Percentiles rank a stretch among this genome's conserved stretches.
Evolutionary conservation across 2,113 vertebrate genomes (phyloP).

Genomic region (Numenius arquata): DNA sequence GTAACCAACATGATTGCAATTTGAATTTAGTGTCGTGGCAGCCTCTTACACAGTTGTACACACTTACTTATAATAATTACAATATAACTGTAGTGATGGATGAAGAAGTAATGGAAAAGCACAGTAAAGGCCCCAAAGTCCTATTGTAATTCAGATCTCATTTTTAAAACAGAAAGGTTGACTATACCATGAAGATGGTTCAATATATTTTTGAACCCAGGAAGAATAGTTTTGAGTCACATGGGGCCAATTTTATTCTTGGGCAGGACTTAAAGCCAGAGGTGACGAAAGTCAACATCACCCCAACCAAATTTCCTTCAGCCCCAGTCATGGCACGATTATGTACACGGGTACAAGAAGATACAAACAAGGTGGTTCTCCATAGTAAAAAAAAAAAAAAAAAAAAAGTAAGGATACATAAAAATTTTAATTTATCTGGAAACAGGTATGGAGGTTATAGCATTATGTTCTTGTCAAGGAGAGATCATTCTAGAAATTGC

Average conservation of each 20-base stretch:
- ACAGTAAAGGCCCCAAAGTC: neutral
- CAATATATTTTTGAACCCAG: slow-evolving; percentile 45
- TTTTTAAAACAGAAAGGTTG: neutral
- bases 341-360: slow-evolving; percentile 51
- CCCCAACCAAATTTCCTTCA: slow-evolving; percentile 59
- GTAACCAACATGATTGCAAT: neutral
- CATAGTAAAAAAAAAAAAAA: neutral
- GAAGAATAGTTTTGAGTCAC: slow-evolving; percentile 66
- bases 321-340: slow-evolving; percentile 29
- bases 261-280: slow-evolving; percentile 52
- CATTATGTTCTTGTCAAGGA: neutral
- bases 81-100: neutral
- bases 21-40: neutral
- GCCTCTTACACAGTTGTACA: neutral
- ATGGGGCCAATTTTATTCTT: slow-evolving; percentile 60
- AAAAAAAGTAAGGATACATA: slow-evolving; percentile 26
- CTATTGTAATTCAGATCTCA: neutral
- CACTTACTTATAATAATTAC: neutral
- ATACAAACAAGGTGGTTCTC: slow-evolving; percentile 59
- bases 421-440: slow-evolving; percentile 62
- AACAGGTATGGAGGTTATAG: neutral
- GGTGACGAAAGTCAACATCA: slow-evolving; percentile 69
- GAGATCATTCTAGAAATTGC: neutral
- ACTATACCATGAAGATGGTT: neutral
- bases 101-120: neutral